Evolutionary conservation across 1,140 invertebrate genomes (phyloP).

Genomic region (Lasaia peninsularis): DNA sequence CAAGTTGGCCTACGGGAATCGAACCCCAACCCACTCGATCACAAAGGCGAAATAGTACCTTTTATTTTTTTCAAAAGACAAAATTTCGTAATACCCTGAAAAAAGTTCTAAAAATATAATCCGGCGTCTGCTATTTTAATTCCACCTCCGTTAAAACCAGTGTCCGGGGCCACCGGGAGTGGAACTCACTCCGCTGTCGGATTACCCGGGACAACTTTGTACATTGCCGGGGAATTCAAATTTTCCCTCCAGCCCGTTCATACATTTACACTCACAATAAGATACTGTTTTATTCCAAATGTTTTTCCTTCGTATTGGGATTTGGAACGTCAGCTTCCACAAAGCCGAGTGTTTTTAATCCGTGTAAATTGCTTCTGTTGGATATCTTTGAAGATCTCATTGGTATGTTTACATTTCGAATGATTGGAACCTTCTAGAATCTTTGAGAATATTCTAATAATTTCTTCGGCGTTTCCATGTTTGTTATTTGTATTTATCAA

Average conservation of each 20-base stretch:
- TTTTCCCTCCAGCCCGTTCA: slow-evolving; percentile 16
- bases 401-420: slow-evolving; percentile 8
- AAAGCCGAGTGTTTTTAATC: slow-evolving; percentile 19
- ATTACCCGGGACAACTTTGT: slow-evolving; percentile 15
- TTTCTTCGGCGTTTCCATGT: no score
- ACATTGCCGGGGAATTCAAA: slow-evolving; percentile 16
- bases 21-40: no score
- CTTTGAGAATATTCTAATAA: background rate
- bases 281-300: background rate
- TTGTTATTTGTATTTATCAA: no score
- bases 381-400: slow-evolving; percentile 8
- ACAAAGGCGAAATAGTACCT: background rate
- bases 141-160: slow-evolving; percentile 14
- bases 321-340: slow-evolving; percentile 17
- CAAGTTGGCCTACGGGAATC: no score
- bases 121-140: slow-evolving; percentile 17
- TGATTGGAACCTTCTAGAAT: slow-evolving; percentile 10
- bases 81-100: background rate
- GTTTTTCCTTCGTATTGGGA: slow-evolving; percentile 9
- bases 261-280: slow-evolving; percentile 12
- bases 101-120: slow-evolving; percentile 16
- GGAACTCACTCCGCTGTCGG: slow-evolving; percentile 25
- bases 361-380: slow-evolving; percentile 14
- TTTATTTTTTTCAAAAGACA: background rate
- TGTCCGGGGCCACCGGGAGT: slow-evolving; percentile 12